Conservation (phyloP, 2,113 vertebrate genomes). For the Epinephelus moara region DNA sequence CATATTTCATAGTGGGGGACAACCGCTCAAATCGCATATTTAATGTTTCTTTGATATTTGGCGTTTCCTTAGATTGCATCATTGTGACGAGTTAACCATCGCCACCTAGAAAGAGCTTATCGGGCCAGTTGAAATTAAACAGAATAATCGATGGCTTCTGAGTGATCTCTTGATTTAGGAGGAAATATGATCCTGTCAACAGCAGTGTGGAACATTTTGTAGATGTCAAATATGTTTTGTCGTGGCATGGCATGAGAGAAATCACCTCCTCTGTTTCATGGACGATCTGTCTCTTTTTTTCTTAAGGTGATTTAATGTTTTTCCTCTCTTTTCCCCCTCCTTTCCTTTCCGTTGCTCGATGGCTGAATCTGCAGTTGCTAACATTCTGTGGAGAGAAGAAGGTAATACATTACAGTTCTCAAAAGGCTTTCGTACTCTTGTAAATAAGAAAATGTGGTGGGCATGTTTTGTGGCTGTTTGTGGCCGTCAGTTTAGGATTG, state of each 20-base stretch:
- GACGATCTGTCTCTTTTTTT: conserved; percentile 16
- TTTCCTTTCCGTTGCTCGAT: conserved; percentile 58
- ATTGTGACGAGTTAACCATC: conserved; percentile 23
- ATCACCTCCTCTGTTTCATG: conserved; percentile 13
- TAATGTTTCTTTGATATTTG: conserved; percentile 27
- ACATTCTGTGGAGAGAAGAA: conserved; percentile 99
- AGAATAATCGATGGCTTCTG: conserved; percentile 38
- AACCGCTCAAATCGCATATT: conserved; percentile 3
- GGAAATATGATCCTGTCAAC: conserved; percentile 34
- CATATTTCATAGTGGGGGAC: neutral
- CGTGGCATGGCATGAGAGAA: conserved; percentile 23
- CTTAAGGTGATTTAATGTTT: conserved; percentile 43
- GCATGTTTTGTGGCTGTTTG: conserved; percentile 24
- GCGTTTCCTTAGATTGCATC: conserved; percentile 44
- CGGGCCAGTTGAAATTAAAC: conserved; percentile 23
- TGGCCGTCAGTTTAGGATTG: conserved; percentile 3
- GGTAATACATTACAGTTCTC: conserved; percentile 85
- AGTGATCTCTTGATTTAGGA: conserved; percentile 35
- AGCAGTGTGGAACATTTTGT: conserved; percentile 34
- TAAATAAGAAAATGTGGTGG: conserved; percentile 21
- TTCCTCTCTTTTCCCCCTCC: neutral
- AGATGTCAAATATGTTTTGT: conserved; percentile 40
- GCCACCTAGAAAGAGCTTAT: neutral
- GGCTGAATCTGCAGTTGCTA: conserved; percentile 91
- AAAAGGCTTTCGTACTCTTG: conserved; percentile 27